Percentiles rank a stretch among this genome's conserved stretches.
These are phyloP conservation scores for Sepioteuthis lessoniana DNA, from an alignment of 2,888 invertebrate species.

Conservation along the genomic window DNA sequence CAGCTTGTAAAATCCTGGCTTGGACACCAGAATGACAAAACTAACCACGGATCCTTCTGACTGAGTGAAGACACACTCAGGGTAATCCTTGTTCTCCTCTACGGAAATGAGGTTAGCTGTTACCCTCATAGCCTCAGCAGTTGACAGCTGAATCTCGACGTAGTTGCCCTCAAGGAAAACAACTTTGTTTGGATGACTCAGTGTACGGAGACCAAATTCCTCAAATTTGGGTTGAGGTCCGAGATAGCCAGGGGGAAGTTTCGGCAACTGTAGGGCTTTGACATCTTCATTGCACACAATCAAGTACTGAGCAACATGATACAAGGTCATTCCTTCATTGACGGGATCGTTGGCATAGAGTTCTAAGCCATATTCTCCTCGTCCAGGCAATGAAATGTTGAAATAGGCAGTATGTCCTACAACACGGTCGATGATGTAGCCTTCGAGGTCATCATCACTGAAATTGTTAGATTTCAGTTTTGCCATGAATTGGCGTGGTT, in stretches of 20 bases:
- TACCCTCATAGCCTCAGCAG: slow-evolving; percentile 69
- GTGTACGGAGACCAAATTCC: slow-evolving; percentile 69
- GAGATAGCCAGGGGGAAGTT: slow-evolving; percentile 73
- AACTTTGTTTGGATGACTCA: slow-evolving; percentile 72
- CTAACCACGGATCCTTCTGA: slow-evolving; percentile 63
- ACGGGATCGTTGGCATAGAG: slow-evolving; percentile 75
- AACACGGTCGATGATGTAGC: slow-evolving; percentile 72
- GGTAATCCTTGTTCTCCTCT: slow-evolving; percentile 67
- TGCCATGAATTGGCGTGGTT: slow-evolving; percentile 73
- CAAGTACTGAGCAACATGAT: slow-evolving; percentile 74
- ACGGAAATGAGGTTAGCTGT: slow-evolving; percentile 74
- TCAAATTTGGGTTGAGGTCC: slow-evolving; percentile 74
- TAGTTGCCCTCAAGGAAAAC: slow-evolving; percentile 70
- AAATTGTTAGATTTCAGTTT: slow-evolving; percentile 72
- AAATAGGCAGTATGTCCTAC: slow-evolving; percentile 74
- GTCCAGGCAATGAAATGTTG: slow-evolving; percentile 71
- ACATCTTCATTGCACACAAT: slow-evolving; percentile 72
- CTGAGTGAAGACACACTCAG: slow-evolving; percentile 73
- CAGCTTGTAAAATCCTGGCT: slow-evolving; percentile 74
- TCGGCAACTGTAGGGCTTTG: slow-evolving; percentile 70
- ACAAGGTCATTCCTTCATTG: slow-evolving; percentile 72
- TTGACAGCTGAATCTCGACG: slow-evolving; percentile 66
- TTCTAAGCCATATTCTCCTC: slow-evolving; percentile 74
- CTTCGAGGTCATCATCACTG: slow-evolving; percentile 71
- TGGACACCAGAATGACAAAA: slow-evolving; percentile 69